Base-by-base conservation (phyloP, 1,140 invertebrate species). In the Trinorchestia longiramus region DNA sequence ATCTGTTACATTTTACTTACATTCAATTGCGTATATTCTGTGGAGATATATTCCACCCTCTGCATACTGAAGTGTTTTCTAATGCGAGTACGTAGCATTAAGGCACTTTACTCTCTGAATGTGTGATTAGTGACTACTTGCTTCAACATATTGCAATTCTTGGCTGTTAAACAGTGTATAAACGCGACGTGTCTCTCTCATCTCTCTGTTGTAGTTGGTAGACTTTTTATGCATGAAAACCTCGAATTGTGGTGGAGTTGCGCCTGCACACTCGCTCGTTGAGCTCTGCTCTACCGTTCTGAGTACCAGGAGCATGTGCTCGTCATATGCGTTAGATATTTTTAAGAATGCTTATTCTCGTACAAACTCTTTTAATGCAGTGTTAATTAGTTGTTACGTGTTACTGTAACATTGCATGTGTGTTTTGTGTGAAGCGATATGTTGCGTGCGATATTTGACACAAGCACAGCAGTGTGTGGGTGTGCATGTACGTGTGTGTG, bases 161-260 rank as follows among this genome's bases (percentile, higher is more conserved):
- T 90, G 88, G 88, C 88, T 90, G 88, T 90, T 90, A 90, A 8
- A 90, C 28, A 0, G 88, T 90, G 88, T 90, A 90, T 90, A 90
- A 53, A 90, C 88, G 23, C 23, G 88, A 42, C 28, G n/a, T 42
- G 88, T 90, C n/a, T 90, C 88, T 43, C 88, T 43, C 6, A 53
- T 19, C 19, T 8, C 4, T 90, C 6, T 90, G 41, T 90, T 42
- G 28, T 90, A 41, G 41, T 42, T 90, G 41, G 88, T 36, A 42
- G 4, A 28, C 41, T 17, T 87, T 4, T 90, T 3, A 19, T 77
- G 28, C 62, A 77, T 77, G 62, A 28, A 11, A 15, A 23, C 15
- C 36, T 11, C 62, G 3, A 28, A 19, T 11, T 36, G 15, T 36
- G 28, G 8, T 11, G 28, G 62, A 23, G 62, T 53, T 77, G 62